Percentiles rank a stretch among this genome's conserved stretches.
Evolutionary conservation across 2,797 vertebrate genomes (phyloP).

Genomic region (Clarias laeviceps): DNA sequence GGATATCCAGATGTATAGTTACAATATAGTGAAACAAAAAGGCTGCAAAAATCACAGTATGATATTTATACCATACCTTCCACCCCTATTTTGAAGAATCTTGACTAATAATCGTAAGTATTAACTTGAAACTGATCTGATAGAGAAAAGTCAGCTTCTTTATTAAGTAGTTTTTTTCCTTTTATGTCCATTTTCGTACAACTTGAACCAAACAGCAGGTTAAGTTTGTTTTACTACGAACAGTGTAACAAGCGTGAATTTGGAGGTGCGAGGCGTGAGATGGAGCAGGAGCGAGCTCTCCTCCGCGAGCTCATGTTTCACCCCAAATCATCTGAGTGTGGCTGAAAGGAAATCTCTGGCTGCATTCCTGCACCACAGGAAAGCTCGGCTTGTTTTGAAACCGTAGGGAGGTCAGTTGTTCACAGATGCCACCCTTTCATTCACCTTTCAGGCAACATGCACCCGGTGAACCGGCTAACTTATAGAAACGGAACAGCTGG

Average conservation of each 20-base stretch:
- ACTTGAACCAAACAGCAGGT: neutral
- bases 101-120: too few relatives aligned
- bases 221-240: neutral
- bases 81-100: neutral
- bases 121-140: neutral
- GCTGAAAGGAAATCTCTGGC: conserved; percentile 20
- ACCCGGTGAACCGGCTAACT: neutral
- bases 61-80: neutral
- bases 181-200: neutral
- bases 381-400: conserved; percentile 23
- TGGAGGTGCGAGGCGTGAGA: neutral
- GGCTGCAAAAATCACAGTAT: neutral
- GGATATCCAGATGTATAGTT: too few relatives aligned
- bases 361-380: conserved; percentile 30
- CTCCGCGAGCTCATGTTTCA: neutral
- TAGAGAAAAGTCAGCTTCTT: neutral
- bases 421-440: conserved; percentile 22
- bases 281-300: neutral
- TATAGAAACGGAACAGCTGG: neutral
- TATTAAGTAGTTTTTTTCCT: neutral
- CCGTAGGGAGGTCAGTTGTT: conserved; percentile 31
- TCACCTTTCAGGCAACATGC: neutral
- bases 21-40: too few relatives aligned
- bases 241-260: neutral
- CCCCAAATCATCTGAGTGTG: neutral